These are phyloP conservation scores for Caenorhabditis becei DNA, from an alignment of 2,888 invertebrate species.

Conservation along the genomic window DNA sequence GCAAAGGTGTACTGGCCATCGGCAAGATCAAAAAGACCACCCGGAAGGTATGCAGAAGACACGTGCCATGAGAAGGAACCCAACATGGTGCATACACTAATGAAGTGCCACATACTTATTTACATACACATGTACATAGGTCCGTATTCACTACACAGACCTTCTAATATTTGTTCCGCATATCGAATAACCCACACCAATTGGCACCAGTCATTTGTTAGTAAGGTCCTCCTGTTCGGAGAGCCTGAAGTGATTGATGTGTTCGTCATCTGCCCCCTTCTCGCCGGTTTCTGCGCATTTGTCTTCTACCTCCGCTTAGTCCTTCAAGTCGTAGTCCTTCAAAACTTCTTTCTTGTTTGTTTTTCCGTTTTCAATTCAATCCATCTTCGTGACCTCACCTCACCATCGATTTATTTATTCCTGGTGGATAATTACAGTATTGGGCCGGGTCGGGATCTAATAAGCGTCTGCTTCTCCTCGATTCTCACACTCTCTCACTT, in stretches of 20 bases:
- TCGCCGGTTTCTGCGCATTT: slow-evolving; percentile 18
- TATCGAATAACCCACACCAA: slow-evolving; percentile 51
- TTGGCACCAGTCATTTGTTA: slow-evolving; percentile 58
- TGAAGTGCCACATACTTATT: slow-evolving; percentile 26
- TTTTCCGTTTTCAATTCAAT: slow-evolving; percentile 21
- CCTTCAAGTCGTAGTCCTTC: slow-evolving; percentile 35
- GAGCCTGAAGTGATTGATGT: slow-evolving; percentile 52
- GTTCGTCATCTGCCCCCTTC: slow-evolving; percentile 13
- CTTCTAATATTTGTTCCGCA: slow-evolving; percentile 36
- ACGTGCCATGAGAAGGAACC: too few relatives aligned
- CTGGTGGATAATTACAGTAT: slow-evolving; percentile 53
- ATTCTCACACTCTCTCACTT: slow-evolving; percentile 20
- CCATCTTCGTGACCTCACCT: slow-evolving; percentile 15
- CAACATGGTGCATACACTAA: too few relatives aligned
- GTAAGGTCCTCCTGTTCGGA: slow-evolving; percentile 5
- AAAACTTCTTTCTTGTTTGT: slow-evolving; percentile 40
- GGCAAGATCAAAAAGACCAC: slow-evolving; percentile 34
- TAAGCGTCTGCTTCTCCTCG: slow-evolving; percentile 44
- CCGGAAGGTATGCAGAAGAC: background rate
- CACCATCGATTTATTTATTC: background rate
- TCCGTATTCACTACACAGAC: too few relatives aligned
- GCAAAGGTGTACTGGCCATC: background rate
- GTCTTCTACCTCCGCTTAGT: slow-evolving; percentile 19
- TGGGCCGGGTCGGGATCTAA: slow-evolving; percentile 34
- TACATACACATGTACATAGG: slow-evolving; percentile 8